A percentile compares a stretch with the other conserved stretches of the same genome.
Evolutionary conservation across 1,140 invertebrate species (phyloP).

Genomic region (Mamestra configurata): DNA sequence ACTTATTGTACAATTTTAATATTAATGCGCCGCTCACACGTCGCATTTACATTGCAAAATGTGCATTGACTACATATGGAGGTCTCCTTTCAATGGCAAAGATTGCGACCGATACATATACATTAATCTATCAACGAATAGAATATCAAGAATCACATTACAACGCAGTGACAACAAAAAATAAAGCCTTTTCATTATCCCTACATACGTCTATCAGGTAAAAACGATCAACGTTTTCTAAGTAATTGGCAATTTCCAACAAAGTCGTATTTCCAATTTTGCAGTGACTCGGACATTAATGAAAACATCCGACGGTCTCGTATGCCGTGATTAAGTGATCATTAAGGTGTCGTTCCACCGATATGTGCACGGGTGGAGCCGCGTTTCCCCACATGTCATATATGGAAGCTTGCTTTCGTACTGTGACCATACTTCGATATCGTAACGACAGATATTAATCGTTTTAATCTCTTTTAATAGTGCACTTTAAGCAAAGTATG

Average conservation of each 20-base stretch:
- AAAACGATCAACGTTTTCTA: constrained; percentile 32
- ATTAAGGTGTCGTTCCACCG: constrained; percentile 63
- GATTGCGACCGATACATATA: not conserved
- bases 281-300: constrained; percentile 50
- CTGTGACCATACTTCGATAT: constrained; percentile 58
- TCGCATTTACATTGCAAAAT: constrained; percentile 30
- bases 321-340: constrained; percentile 64
- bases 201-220: constrained; percentile 10
- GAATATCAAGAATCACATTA: constrained; percentile 9
- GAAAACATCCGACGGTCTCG: constrained; percentile 53
- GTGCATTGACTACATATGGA: not conserved
- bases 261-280: constrained; percentile 53
- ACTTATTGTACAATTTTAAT: constrained; percentile 17
- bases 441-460: constrained; percentile 61
- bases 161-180: not conserved
- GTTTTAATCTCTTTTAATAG: constrained; percentile 58
- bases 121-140: constrained; percentile 12
- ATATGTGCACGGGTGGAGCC: constrained; percentile 49
- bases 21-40: not conserved
- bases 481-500: constrained; percentile 31
- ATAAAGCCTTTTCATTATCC: not conserved
- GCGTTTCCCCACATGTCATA: constrained; percentile 56
- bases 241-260: constrained; percentile 53
- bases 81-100: not conserved
- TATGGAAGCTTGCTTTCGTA: constrained; percentile 59